These are phyloP conservation scores for Urocynchramus pylzowi DNA, from an alignment of 2,113 vertebrate genomes.

Conservation along the genomic window DNA sequence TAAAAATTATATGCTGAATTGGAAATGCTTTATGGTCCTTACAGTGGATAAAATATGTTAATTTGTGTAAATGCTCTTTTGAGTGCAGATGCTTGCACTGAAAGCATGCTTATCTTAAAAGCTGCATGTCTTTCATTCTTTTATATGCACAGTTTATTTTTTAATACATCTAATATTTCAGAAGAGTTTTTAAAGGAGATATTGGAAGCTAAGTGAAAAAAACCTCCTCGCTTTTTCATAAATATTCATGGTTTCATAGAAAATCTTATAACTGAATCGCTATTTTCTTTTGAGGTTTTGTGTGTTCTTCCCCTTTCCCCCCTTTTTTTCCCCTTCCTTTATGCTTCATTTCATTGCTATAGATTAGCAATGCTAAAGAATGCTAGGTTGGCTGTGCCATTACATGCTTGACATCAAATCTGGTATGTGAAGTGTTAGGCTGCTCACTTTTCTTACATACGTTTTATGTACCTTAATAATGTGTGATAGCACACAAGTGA, in stretches of 20 bases:
- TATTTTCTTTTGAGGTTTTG: constrained; percentile 41
- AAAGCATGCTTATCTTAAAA: constrained; percentile 75
- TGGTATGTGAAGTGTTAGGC: constrained; percentile 60
- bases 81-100: constrained; percentile 67
- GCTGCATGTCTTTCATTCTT: constrained; percentile 71
- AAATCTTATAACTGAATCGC: constrained; percentile 64
- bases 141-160: constrained; percentile 69
- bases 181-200: constrained; percentile 63
- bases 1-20: constrained; percentile 68
- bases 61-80: constrained; percentile 78
- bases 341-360: constrained; percentile 50
- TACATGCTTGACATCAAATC: constrained; percentile 50
- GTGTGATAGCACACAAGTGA: constrained; percentile 33
- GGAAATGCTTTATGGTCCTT: constrained; percentile 68
- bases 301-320: constrained; percentile 20
- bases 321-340: background rate
- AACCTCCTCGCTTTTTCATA: constrained; percentile 54
- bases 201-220: constrained; percentile 64
- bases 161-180: constrained; percentile 68
- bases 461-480: constrained; percentile 53
- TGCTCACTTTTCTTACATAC: constrained; percentile 37
- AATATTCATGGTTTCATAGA: constrained; percentile 70
- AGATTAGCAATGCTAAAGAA: constrained; percentile 55
- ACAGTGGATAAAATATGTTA: constrained; percentile 79
- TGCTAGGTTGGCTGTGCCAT: constrained; percentile 32